Evolutionary conservation across 2,888 invertebrate species (phyloP), one percentile per base, ranked within the genome.

Genomic region (Perdita meconis): DNA sequence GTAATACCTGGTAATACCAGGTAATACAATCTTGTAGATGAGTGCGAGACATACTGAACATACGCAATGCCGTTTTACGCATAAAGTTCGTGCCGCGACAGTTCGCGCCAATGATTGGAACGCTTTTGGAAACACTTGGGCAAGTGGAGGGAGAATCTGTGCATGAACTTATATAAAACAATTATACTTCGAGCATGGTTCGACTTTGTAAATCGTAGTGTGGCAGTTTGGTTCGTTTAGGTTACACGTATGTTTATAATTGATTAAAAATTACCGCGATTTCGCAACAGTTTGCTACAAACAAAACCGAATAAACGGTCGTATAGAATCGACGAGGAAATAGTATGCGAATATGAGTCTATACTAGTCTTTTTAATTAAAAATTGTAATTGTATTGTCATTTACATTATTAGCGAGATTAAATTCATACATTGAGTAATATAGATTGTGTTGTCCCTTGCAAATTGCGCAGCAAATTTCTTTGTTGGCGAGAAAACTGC

Each of bases 101-200:
- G 47, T 22, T 44, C 47, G 47, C 47, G 47, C 47, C 47, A 47
- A 47, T 47, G 47, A 47, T 47, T 22, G 47, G 47, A 19, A 47
- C 47, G 47, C 12, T 19, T 10, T 16, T 10, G 10, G 47, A 47
- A 47, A 47, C 47, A 47, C 19, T 19, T 22, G 8, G 24, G 24
- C n/a, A 51, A 40, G 64, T 47, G 44, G 53, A 24, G 60, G 60
- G 60, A 56, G 22, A 12, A 24, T 56, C 40, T 38, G 51, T 47
- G 30, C 30, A 6, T 30, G 74, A 74, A 60, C 75, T 75, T 75
- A 75, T 53, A 75, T 75, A 75, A 66, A 75, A 75, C 75, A 70
- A 71, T 68, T 61, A n/a, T n/a, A 61, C 60, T 78, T 71, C 64
- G 78, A 60, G 65, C 56, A 22, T 55, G 65, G 50, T 78, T 60